Percentiles rank a stretch among this genome's conserved stretches.
phyloP scores from a whole-genome alignment of 1,140 invertebrate genomes.

The Steinernema feltiae region DNA sequence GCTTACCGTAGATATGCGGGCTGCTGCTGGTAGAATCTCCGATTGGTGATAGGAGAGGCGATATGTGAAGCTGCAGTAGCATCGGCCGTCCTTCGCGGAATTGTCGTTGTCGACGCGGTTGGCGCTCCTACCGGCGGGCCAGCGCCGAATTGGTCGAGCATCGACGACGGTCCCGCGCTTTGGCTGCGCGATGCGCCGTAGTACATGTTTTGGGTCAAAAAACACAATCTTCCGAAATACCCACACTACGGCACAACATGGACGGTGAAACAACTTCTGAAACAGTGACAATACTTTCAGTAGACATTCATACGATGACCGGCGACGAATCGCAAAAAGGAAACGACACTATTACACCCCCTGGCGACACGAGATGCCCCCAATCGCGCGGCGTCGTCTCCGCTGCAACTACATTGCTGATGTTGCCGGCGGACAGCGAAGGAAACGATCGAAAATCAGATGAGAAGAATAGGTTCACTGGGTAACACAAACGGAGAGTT shows the following conservation, averaged over 20 bases:
- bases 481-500: too few relatives aligned
- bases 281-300: neutral
- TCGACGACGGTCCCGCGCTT: neutral
- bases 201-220: neutral
- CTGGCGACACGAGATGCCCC: neutral
- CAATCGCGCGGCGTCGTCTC: neutral
- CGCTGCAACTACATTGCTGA: too few relatives aligned
- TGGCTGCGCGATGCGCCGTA: slow-evolving; percentile 2
- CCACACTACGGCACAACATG: neutral
- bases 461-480: too few relatives aligned
- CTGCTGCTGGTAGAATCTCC: neutral
- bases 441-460: too few relatives aligned
- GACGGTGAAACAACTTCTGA: neutral
- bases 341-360: neutral
- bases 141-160: neutral
- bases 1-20: neutral
- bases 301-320: neutral
- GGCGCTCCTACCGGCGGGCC: neutral
- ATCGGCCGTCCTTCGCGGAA: slow-evolving; percentile 3
- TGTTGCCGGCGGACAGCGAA: too few relatives aligned
- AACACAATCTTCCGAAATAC: neutral
- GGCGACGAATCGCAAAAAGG: neutral
- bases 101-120: neutral
- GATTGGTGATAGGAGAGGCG: neutral
- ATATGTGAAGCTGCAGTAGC: neutral